Conservation (phyloP, 2,888 invertebrate genomes). For the Xanthia icteritia region DNA sequence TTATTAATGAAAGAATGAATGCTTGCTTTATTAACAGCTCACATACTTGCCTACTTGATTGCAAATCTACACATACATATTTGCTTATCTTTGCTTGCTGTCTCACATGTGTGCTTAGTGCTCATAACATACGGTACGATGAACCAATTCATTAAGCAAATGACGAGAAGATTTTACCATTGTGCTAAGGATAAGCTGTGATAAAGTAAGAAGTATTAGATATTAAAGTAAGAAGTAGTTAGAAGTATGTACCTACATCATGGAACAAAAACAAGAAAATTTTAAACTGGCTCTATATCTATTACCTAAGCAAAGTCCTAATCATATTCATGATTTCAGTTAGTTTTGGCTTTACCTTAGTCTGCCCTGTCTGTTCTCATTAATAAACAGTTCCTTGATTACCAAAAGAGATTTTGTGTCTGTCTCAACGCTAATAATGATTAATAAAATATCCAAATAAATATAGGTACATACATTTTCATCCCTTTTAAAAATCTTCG, state of each 20-base stretch:
- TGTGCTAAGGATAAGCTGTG: neutral
- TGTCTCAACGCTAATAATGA: neutral
- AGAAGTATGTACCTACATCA: neutral
- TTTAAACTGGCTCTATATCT: neutral
- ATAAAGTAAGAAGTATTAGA: too few relatives aligned
- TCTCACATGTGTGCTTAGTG: constrained; percentile 7
- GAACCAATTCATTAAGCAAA: neutral
- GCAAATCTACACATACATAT: neutral
- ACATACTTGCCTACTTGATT: neutral
- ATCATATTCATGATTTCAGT: neutral
- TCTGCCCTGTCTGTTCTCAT: neutral
- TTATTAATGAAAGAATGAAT: neutral
- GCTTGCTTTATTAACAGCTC: neutral
- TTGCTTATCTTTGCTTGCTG: constrained; percentile 16
- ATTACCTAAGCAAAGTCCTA: neutral
- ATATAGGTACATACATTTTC: neutral
- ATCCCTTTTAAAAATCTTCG: neutral
- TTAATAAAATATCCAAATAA: neutral
- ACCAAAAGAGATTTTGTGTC: neutral
- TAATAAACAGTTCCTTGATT: neutral
- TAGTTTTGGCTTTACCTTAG: neutral
- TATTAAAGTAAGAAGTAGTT: neutral
- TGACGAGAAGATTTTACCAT: neutral
- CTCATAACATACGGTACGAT: neutral
- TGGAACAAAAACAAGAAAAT: neutral